These are phyloP conservation scores for Pollicipes pollicipes DNA, from an alignment of 1,140 invertebrate species.

Conservation along the genomic window DNA sequence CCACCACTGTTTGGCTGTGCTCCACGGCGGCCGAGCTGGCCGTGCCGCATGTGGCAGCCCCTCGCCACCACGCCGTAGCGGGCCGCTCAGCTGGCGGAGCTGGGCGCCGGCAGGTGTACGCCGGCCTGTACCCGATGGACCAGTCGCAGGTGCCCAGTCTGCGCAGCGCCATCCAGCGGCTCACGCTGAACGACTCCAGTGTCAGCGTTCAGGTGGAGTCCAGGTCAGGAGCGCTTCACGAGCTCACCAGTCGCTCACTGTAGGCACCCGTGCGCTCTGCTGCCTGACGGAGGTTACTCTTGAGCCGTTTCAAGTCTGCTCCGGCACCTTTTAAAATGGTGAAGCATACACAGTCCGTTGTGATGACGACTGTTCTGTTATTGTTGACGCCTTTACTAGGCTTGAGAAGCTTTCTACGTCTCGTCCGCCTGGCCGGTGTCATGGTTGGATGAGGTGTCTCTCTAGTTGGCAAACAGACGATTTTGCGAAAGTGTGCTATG, in stretches of 20 bases:
- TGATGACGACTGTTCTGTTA: too few species aligned
- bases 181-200: constrained; percentile 84
- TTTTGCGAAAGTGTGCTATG: too few species aligned
- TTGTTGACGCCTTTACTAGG: too few species aligned
- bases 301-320: not conserved
- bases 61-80: too few species aligned
- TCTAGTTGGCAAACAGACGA: too few species aligned
- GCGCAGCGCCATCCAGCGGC: constrained; percentile 66
- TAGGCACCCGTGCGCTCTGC: constrained; percentile 5
- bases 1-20: too few species aligned
- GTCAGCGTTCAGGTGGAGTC: constrained; percentile 58
- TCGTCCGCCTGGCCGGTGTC: too few species aligned
- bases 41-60: too few species aligned
- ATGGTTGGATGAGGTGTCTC: too few species aligned
- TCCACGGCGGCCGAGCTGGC: too few species aligned
- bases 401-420: too few species aligned
- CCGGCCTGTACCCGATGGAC: constrained; percentile 82
- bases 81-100: too few species aligned
- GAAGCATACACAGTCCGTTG: constrained; percentile 2
- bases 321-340: not conserved
- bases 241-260: not conserved
- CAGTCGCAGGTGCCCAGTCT: constrained; percentile 58
- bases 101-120: constrained; percentile 65
- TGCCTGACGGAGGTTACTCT: not conserved
- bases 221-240: constrained; percentile 37